Evolutionary conservation across 2,113 vertebrate genomes (phyloP).

Genomic region (Plestiodon gilberti): DNA sequence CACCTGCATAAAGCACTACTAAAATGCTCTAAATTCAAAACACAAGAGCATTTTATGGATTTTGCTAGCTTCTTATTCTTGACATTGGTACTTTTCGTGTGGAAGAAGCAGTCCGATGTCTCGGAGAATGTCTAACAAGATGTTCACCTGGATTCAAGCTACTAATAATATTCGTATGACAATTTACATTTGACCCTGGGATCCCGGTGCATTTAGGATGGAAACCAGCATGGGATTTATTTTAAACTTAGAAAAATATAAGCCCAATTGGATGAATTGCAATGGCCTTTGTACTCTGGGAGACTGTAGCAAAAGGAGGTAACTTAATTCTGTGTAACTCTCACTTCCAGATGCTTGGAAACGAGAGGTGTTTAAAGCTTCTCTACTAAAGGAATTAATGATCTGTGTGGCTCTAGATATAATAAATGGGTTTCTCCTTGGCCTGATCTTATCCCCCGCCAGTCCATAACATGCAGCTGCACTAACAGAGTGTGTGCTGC

Average conservation of each 20-base stretch:
- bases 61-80: conserved; percentile 60
- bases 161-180: background rate
- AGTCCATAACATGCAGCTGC: no score
- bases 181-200: conserved; percentile 35
- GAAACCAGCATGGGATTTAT: background rate
- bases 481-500: no score
- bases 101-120: background rate
- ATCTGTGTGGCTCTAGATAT: background rate
- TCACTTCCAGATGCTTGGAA: background rate
- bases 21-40: conserved; percentile 61
- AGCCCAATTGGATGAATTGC: background rate
- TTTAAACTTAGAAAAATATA: background rate
- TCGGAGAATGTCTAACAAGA: conserved; percentile 12
- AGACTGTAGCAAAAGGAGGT: no score
- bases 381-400: background rate
- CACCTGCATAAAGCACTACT: conserved; percentile 28
- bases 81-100: conserved; percentile 34
- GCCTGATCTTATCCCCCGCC: no score
- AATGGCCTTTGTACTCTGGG: background rate
- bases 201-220: background rate
- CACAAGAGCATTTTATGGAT: conserved; percentile 61
- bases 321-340: background rate
- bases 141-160: conserved; percentile 37
- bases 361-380: background rate
- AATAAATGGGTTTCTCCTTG: background rate